Base-by-base conservation (phyloP, 2,797 vertebrate species). In the Galaxias olidus region DNA sequence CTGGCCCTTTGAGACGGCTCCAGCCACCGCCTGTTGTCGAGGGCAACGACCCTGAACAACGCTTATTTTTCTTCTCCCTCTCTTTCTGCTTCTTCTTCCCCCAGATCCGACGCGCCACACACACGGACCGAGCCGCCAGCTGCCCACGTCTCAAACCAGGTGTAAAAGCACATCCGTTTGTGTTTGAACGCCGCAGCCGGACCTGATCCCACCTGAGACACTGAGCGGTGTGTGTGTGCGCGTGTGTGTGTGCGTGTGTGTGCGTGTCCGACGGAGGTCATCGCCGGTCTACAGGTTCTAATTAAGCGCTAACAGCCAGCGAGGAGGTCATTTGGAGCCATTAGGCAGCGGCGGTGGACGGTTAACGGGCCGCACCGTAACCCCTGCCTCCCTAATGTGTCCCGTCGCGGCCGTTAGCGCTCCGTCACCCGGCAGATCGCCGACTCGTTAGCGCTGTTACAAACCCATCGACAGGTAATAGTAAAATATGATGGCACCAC, bases 401-500 rank as follows among this genome's bases (percentile, higher is more conserved):
- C 91, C 92, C 92, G 88, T 77, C 65, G 91, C 93, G 92, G 89
- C 91, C 88, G 91, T 93, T 93, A 93, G 89, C 77, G 83, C 90
- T 87, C 90, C 86, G 92, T 93, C 91, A 92, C 90, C 88, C 89
- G 89, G 90, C 89, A 90, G 90, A 91, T 86, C 85, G 86, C 87
- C 88, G 89, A 89, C 91, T 93, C 90, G 89, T 93, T 92, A 93
- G 88, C 82, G 88, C 89, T 87, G 93, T 93, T 93, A 93, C 90
- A 93, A 92, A 93, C 91, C 92, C 91, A 93, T 93, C 93, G 92
- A 93, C 92, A 92, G 91, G 89, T 93, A 92, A 93, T 92, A 92
- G 91, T 93, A 91, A 92, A 93, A 92, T 91, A 93, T 91, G 92
- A 93, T 90, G 78, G 83, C 87, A 77, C 30, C 80, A 77, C 88